Base-by-base conservation (phyloP, 2,888 invertebrate species). In the Hyposoter dolosus region DNA sequence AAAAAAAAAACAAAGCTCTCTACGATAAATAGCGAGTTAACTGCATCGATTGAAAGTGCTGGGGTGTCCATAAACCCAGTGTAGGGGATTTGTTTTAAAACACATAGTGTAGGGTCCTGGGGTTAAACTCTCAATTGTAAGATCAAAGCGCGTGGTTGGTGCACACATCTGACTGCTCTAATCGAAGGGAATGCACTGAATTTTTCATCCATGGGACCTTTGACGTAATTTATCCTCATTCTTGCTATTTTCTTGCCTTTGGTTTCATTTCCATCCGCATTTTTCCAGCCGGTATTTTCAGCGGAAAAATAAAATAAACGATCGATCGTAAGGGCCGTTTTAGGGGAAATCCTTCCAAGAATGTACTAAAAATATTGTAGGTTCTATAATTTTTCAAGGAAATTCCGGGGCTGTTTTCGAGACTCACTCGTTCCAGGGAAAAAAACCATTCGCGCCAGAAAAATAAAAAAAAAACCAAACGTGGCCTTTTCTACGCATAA, bases 151-250 rank as follows among this genome's bases (percentile, higher is more conserved):
- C 50, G 40, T 53, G 32, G 43, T 6, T n/a, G 23, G 56, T 47
- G 7, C 15, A 32, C 17, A 17, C 1, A 43, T 53, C 10, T 47
- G 28, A 40, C 17, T 53, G 19, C 53, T 68, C 43, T 9, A 65
- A 80, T 80, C 40, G 10, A 65, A n/a, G 71, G n/a, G 28, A 72
- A 72, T 72, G 65, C 65, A 80, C 40, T 40, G 63, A 50, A 69
- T 45, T 69, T 63, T 72, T 23, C 10, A 72, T 72, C 80, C 28
- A 40, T 3, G 45, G 5, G 40, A 65, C 65, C 80, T 80, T 72
- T 43, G 47, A 19, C 4, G 28, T 43, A 7, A 40, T 50, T 72
- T 28, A 53, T 60, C 17, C 7, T 56, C 10, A 10, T 40, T 69
- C 43, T 56, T n/a, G 47, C 56, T 71, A 23, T 15, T 65, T 80